A percentile compares a stretch with the other conserved stretches of the same genome.
phyloP scores from a whole-genome alignment of 2,797 vertebrate genomes.

The Karalla daura region DNA sequence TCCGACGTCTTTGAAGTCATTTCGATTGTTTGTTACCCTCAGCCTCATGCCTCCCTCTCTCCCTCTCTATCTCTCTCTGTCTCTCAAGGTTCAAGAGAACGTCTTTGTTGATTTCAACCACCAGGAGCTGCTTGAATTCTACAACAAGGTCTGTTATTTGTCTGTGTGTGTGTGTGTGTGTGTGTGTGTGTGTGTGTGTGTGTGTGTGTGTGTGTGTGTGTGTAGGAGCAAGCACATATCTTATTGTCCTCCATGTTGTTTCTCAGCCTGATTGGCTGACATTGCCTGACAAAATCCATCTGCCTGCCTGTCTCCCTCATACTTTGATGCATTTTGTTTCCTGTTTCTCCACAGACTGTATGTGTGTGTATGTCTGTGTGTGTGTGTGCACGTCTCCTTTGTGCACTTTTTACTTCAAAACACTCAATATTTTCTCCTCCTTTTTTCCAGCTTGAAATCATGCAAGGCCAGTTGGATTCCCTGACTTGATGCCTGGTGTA shows the following conservation, averaged over 20 bases:
- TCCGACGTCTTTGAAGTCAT: not conserved
- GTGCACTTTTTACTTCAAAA: not conserved
- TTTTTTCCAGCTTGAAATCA: conserved; percentile 76
- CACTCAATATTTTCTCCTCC: conserved; percentile 45
- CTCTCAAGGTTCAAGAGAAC: conserved; percentile 87
- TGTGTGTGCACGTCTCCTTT: not conserved
- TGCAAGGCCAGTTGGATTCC: conserved; percentile 80
- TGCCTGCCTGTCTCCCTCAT: conserved; percentile 3
- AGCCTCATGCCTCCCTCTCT: not conserved
- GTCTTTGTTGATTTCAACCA: conserved; percentile 94
- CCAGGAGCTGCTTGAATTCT: conserved; percentile 94
- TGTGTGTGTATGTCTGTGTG: not conserved
- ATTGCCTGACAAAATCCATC: conserved; percentile 22
- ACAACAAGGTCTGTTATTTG: conserved; percentile 90
- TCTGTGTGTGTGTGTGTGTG: not conserved
- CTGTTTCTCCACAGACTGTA: not conserved
- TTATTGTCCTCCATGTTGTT: not conserved
- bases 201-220: conserved; percentile 1
- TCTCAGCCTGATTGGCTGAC: conserved; percentile 36
- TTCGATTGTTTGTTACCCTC: conserved; percentile 6
- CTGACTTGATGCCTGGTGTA: conserved; percentile 70
- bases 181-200: conserved; percentile 1
- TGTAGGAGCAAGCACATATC: not conserved
- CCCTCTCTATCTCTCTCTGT: not conserved
- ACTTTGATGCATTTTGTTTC: conserved; percentile 16